These are phyloP conservation scores for Campylomormyrus numenius DNA, from an alignment of 2,113 vertebrate species.

Conservation along the genomic window DNA sequence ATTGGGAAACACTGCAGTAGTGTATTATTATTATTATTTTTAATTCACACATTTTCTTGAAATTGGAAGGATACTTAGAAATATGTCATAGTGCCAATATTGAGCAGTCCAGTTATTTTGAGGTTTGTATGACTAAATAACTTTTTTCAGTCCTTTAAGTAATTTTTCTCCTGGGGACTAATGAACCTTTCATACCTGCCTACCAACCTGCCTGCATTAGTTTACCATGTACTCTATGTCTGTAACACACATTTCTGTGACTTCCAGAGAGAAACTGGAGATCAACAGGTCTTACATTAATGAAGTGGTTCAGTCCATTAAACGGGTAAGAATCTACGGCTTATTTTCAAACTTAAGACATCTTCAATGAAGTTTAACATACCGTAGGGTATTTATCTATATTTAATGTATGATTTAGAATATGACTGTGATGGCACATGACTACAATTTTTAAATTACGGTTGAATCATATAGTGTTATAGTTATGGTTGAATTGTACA, in stretches of 20 bases:
- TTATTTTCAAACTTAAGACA: not conserved
- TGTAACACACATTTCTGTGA: not conserved
- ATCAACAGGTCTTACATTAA: slow-evolving; percentile 94
- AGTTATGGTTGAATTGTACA: not conserved
- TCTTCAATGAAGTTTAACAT: not conserved
- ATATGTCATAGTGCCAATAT: not conserved
- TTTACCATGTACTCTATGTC: not conserved
- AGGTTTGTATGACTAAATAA: not conserved
- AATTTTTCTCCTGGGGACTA: not conserved
- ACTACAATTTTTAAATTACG: not conserved
- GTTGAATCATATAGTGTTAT: not conserved
- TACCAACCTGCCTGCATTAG: not conserved
- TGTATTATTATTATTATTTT: not conserved
- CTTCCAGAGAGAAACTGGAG: slow-evolving; percentile 84
- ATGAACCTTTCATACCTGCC: not conserved
- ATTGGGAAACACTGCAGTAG: not conserved
- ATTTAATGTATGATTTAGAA: not conserved
- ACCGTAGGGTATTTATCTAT: not conserved
- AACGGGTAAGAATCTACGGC: slow-evolving; percentile 67
- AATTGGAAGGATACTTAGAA: not conserved
- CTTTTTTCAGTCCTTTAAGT: not conserved
- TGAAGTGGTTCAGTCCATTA: slow-evolving; percentile 93
- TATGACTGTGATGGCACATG: not conserved
- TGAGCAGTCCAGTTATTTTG: not conserved
- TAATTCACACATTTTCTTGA: not conserved